Evolutionary conservation across 2,113 vertebrate species (phyloP).

Genomic region (Mormyrus lacerda): DNA sequence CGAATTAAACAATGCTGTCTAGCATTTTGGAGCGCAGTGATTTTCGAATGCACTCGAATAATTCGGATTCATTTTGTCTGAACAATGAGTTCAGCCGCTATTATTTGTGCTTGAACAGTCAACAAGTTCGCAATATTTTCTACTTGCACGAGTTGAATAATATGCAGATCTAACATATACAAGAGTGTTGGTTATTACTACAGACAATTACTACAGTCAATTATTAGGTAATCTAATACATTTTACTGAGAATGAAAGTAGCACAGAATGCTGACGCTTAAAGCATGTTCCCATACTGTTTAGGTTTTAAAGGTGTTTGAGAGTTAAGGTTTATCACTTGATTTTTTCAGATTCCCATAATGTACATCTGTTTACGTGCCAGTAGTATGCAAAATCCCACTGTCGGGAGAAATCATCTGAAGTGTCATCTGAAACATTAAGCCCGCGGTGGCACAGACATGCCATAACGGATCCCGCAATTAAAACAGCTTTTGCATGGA

Average conservation of each 20-base stretch:
- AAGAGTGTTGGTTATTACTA: neutral
- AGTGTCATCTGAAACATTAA: slow-evolving; percentile 35
- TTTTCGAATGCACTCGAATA: neutral
- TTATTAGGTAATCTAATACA: neutral
- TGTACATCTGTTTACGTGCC: neutral
- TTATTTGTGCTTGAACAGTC: neutral
- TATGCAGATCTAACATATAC: neutral
- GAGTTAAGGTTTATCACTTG: neutral
- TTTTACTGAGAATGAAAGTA: neutral
- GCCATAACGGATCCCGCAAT: slow-evolving; percentile 42
- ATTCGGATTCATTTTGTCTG: neutral
- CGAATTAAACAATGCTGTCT: neutral
- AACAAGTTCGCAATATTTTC: neutral
- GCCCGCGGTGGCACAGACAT: slow-evolving; percentile 34
- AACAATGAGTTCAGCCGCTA: neutral
- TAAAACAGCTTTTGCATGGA: slow-evolving; percentile 36
- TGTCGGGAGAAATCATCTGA: slow-evolving; percentile 22
- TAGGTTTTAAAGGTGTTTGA: neutral
- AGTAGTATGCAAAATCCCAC: slow-evolving; percentile 28
- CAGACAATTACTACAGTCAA: neutral
- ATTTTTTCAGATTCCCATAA: neutral
- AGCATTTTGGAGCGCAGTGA: neutral
- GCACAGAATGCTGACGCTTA: neutral
- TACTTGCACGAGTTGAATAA: neutral
- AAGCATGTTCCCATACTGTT: neutral